A percentile compares a stretch with the other conserved stretches of the same genome.
These are phyloP conservation scores for Palythoa grandis DNA, from an alignment of 92 coral and sea anemone species.

Conservation along the genomic window DNA sequence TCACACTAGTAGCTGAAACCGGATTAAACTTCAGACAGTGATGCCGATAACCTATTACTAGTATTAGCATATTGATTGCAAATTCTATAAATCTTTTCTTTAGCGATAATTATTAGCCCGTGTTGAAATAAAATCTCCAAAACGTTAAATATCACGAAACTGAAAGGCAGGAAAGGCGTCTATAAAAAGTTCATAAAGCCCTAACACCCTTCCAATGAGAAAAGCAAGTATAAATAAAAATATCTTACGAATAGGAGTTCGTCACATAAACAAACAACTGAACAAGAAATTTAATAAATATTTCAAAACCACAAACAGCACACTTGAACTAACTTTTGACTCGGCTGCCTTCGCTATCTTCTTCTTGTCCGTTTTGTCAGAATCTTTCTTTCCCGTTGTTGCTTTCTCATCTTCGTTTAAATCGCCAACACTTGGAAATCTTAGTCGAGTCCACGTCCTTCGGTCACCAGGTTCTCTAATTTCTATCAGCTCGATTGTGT, in stretches of 20 bases:
- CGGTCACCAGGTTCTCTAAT: neutral
- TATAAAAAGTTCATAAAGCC: too few relatives aligned
- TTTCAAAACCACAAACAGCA: neutral
- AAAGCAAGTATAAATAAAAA: neutral
- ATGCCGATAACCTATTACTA: too few relatives aligned
- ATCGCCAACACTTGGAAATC: slow-evolving; percentile 25
- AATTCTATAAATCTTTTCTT: too few relatives aligned
- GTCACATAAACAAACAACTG: neutral
- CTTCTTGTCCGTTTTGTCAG: slow-evolving; percentile 18
- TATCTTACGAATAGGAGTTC: neutral
- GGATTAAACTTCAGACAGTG: too few relatives aligned
- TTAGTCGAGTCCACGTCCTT: slow-evolving; percentile 14
- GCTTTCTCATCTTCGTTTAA: neutral
- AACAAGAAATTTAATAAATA: neutral
- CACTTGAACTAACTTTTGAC: slow-evolving; percentile 7
- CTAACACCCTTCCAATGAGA: too few relatives aligned
- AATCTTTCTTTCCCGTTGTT: neutral
- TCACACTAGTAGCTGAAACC: too few relatives aligned
- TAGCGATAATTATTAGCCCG: too few relatives aligned
- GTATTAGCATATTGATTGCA: too few relatives aligned
- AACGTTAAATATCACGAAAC: too few relatives aligned
- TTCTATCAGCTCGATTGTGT: neutral
- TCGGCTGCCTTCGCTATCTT: neutral
- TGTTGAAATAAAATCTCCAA: too few relatives aligned
- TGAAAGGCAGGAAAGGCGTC: too few relatives aligned